A percentile compares a stretch with the other conserved stretches of the same genome.
Evolutionary conservation across 2,888 invertebrate species (phyloP).

Genomic region (Diaphora mendica): DNA sequence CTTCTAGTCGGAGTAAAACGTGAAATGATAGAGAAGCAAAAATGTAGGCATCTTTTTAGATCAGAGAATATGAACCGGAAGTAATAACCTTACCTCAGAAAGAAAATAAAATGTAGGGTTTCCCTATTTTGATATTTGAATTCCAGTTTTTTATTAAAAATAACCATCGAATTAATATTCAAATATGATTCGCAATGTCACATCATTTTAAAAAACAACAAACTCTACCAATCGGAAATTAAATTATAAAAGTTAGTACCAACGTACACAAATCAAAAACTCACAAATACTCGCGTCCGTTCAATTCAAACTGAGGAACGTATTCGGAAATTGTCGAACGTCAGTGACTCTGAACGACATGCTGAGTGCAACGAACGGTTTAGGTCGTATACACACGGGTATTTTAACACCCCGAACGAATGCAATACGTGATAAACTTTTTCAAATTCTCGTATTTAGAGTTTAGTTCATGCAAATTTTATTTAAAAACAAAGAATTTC

Average conservation of each 20-base stretch:
- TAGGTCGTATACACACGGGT: constrained; percentile 51
- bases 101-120: background rate
- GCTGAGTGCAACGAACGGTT: constrained; percentile 64
- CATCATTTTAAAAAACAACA: constrained; percentile 17
- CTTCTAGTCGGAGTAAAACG: background rate
- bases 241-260: constrained; percentile 42
- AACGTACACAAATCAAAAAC: constrained; percentile 37
- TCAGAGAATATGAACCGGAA: background rate
- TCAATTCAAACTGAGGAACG: constrained; percentile 45
- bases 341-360: constrained; percentile 44
- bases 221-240: constrained; percentile 39
- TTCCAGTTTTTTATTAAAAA: no score
- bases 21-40: no score
- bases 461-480: constrained; percentile 37
- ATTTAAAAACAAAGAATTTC: constrained; percentile 21
- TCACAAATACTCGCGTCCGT: constrained; percentile 40
- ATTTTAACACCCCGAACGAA: constrained; percentile 52
- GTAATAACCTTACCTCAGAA: background rate
- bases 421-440: constrained; percentile 43
- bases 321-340: constrained; percentile 58
- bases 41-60: background rate
- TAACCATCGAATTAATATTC: no score
- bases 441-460: constrained; percentile 32
- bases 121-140: no score
- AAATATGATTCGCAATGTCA: background rate